Evolutionary conservation across 2,888 invertebrate genomes (phyloP), one percentile per base, ranked within the genome.

Genomic region (Osmoderma eremita): DNA sequence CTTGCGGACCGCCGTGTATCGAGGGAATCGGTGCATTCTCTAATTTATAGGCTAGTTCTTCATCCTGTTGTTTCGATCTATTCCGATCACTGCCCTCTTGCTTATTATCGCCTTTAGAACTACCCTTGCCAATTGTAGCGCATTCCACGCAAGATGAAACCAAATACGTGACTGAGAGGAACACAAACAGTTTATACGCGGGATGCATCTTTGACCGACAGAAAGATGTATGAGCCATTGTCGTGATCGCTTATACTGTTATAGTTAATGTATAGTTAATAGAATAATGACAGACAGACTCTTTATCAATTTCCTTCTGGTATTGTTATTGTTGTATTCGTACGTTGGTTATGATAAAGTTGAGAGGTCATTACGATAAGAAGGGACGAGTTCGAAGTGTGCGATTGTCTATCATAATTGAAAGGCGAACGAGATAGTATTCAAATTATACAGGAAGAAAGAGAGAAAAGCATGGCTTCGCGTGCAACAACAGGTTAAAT

Each of bases 1-100:
- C 22, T 41, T 65, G 58, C n/a, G 65, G 65, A 13, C 49, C 58
- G 18, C 50, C 49, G 39, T 65, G 65, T 20, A 56, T 38, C 8
- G 49, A 56, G 0, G 65, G 58, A 24, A 65, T 38, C 3, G 65
- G 65, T 1, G 65, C 48, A 24, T 56, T 58, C 18, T 58, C 65
- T 30, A 65, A 39, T 50, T 65, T 65, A 17, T 65, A 45, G 0
- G 50, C 17, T n/a, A 65, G 50, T 30, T 50, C 38, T 8, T 65
- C 54, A 4, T 58, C 38, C 15, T 65, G 48, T 10, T 38, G 56
- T 48, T 58, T 24, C 8, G 49, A 18, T 56, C 17, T 56, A 39
- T 51, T 30, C 6, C 63, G 50, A 12, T 41, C 12, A 3, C 24
- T 63, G 12, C 51, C 51, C 5, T 51, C 50, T 15, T n/a, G 22